A percentile compares a stretch with the other conserved stretches of the same genome.
Conservation (phyloP, 2,888 invertebrate genomes). For the Scaptomyza caliginosa region DNA sequence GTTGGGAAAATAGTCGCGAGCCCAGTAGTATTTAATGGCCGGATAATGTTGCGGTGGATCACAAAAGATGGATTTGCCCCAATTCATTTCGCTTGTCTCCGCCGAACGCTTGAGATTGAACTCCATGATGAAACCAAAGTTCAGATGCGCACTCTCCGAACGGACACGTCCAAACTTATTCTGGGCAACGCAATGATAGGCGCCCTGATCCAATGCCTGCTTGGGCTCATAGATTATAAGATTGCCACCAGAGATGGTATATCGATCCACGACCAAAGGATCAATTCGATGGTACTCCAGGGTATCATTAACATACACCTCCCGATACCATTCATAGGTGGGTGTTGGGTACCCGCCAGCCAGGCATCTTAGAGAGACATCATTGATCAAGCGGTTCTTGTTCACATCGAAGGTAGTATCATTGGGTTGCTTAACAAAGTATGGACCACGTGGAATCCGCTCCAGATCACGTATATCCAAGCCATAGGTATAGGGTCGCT, state of each 20-base stretch:
- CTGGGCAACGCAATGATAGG: constrained; percentile 95
- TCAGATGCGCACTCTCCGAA: constrained; percentile 93
- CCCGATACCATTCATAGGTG: constrained; percentile 94
- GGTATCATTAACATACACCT: constrained; percentile 92
- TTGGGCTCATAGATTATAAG: constrained; percentile 94
- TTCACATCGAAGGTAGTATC: constrained; percentile 93
- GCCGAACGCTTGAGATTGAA: constrained; percentile 94
- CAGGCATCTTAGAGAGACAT: constrained; percentile 91
- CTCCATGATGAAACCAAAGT: constrained; percentile 95
- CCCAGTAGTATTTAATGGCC: constrained; percentile 95
- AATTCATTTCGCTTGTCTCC: constrained; percentile 94
- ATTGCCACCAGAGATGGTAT: constrained; percentile 95
- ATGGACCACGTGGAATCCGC: constrained; percentile 94
- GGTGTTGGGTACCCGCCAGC: constrained; percentile 96
- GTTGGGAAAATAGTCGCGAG: constrained; percentile 94
- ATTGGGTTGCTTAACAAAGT: constrained; percentile 92
- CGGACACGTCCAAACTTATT: constrained; percentile 95
- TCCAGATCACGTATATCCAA: constrained; percentile 91
- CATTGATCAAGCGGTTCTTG: constrained; percentile 88
- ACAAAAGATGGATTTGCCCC: constrained; percentile 96
- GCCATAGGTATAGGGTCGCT: constrained; percentile 93
- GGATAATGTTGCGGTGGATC: constrained; percentile 97
- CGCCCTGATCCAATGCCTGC: constrained; percentile 91
- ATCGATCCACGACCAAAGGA: constrained; percentile 89
- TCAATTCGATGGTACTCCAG: constrained; percentile 90